Conservation (phyloP, 30 jellyfish, hydroid and myxozoan genomes). For the Euphysa ruthae region DNA sequence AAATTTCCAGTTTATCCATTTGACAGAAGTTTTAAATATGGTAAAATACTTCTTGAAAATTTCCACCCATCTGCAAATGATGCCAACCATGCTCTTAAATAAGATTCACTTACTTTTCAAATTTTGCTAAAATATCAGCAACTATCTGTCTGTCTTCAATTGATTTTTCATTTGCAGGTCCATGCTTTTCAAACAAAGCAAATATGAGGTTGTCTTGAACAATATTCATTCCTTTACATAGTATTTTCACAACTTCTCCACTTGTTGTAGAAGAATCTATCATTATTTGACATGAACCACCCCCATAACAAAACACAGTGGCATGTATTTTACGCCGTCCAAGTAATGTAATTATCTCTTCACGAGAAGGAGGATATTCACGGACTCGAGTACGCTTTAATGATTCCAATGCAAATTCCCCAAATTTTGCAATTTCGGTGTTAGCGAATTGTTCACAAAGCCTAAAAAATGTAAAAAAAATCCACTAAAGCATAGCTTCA, state of each 20-base stretch:
- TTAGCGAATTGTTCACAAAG: conserved; percentile 64
- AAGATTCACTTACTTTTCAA: conserved; percentile 88
- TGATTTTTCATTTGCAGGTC: conserved; percentile 72
- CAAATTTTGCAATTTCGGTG: conserved; percentile 86
- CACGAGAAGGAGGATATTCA: conserved; percentile 97
- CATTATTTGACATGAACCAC: conserved; percentile 88
- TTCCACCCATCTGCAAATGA: too few species aligned
- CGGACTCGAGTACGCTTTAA: conserved; percentile 79
- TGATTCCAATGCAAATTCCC: conserved; percentile 78
- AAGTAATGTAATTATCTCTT: conserved; percentile 78
- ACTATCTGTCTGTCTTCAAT: conserved; percentile 85
- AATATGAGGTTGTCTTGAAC: conserved; percentile 54
- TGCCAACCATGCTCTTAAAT: too few species aligned
- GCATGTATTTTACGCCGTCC: conserved; percentile 88
- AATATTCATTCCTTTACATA: conserved; percentile 84
- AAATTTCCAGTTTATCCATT: too few species aligned
- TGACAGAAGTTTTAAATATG: too few species aligned
- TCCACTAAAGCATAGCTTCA: too few species aligned
- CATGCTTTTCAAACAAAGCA: conserved; percentile 94
- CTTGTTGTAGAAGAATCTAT: conserved; percentile 94
- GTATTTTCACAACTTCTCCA: conserved; percentile 90
- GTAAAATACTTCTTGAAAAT: too few species aligned
- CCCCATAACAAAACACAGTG: conserved; percentile 90
- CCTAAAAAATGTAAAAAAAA: conserved; percentile 30
- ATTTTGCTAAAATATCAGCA: conserved; percentile 85